Conservation (phyloP, 2,113 vertebrate species). For the Mesoclemmys tuberculata region DNA sequence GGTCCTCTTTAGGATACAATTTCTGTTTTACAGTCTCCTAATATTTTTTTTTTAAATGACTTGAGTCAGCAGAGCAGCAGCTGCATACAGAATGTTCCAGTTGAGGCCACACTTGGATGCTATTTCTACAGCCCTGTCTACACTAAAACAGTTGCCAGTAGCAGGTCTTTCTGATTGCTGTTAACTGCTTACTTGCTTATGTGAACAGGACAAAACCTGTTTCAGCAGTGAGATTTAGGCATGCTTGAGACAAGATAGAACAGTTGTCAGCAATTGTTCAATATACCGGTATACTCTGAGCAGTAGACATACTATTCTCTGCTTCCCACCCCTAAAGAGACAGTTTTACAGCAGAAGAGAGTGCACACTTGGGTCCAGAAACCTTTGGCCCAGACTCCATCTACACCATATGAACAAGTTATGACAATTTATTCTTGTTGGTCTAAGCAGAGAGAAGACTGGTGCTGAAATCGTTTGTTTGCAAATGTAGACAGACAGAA, state of each 20-base stretch:
- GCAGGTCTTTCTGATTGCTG: not conserved
- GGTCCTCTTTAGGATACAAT: not conserved
- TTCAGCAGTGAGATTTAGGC: fast-evolving
- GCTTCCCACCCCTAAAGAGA: too few relatives aligned
- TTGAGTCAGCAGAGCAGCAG: not conserved
- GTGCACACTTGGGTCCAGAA: too few relatives aligned
- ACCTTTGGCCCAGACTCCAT: too few relatives aligned
- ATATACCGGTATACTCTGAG: too few relatives aligned
- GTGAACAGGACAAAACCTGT: not conserved
- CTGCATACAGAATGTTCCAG: constrained; percentile 4
- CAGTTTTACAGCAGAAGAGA: too few relatives aligned
- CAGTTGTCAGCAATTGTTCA: too few relatives aligned
- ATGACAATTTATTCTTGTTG: not conserved
- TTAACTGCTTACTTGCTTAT: not conserved
- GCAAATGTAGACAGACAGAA: not conserved
- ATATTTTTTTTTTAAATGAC: not conserved
- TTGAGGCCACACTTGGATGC: not conserved
- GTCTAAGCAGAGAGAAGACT: not conserved
- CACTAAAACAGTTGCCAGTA: not conserved
- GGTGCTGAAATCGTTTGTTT: not conserved
- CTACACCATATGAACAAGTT: not conserved
- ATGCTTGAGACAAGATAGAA: not conserved
- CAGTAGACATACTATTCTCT: not conserved
- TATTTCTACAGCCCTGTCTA: not conserved
- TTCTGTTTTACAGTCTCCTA: not conserved